Evolutionary conservation across 2,113 vertebrate species (phyloP).

Genomic region (Ochotona princeps): DNA sequence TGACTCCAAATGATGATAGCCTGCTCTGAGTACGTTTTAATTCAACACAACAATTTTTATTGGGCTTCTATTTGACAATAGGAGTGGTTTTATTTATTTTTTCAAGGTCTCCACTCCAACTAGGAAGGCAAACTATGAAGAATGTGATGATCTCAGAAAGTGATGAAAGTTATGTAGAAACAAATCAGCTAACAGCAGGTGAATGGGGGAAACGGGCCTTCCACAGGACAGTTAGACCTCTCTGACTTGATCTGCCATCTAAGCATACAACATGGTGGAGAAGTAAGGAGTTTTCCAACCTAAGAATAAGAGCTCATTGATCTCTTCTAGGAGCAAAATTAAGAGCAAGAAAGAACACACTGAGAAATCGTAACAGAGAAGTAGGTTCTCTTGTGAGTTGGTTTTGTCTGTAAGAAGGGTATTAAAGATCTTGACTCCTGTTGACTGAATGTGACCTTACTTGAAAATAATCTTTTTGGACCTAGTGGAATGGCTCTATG

Average conservation of each 20-base stretch:
- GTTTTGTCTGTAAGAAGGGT: neutral
- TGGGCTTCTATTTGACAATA: neutral
- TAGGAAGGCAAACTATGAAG: neutral
- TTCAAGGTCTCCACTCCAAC: neutral
- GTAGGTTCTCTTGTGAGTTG: neutral
- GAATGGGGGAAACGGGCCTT: neutral
- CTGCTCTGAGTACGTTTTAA: neutral
- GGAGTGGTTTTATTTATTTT: neutral
- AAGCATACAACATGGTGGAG: neutral
- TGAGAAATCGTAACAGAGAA: neutral
- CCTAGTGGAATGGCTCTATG: no score
- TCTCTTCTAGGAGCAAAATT: neutral
- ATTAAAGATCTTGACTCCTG: neutral
- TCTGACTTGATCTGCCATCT: neutral
- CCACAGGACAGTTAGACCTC: neutral
- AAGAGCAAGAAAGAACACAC: neutral
- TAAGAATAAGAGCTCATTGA: neutral
- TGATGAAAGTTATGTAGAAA: neutral
- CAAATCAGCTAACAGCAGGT: neutral
- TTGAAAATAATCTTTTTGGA: neutral
- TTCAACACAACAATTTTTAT: neutral
- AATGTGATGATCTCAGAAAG: neutral
- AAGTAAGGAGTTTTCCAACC: neutral
- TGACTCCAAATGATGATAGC: neutral
- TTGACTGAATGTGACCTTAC: neutral